phyloP scores from a whole-genome alignment of 2,888 invertebrate species.

The Thecophora atra region DNA sequence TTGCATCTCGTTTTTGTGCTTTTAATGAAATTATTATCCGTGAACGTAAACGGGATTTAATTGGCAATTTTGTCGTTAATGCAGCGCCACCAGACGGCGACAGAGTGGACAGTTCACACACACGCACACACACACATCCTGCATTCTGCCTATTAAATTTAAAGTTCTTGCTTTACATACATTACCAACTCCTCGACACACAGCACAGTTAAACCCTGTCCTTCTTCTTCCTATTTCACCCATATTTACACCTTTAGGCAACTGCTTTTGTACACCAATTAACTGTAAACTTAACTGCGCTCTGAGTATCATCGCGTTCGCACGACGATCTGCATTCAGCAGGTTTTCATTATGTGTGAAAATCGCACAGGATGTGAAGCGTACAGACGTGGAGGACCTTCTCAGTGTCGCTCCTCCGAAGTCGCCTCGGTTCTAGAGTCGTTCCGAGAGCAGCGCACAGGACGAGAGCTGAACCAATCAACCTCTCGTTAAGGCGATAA shows the following conservation, averaged over 20 bases:
- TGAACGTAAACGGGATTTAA: constrained; percentile 47
- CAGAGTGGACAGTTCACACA: not conserved
- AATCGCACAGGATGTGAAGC: not conserved
- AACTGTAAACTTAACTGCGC: not conserved
- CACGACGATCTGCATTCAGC: not conserved
- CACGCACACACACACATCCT: not conserved
- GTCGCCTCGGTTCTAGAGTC: too few species aligned
- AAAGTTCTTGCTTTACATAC: not conserved
- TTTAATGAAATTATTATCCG: constrained; percentile 48
- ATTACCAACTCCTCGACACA: not conserved
- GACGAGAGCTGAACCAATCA: constrained; percentile 4
- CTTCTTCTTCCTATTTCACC: not conserved
- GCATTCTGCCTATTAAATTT: not conserved
- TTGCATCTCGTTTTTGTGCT: constrained; percentile 36
- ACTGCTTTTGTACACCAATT: constrained; percentile 14
- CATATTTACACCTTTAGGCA: not conserved
- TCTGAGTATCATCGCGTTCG: not conserved
- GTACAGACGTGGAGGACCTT: not conserved
- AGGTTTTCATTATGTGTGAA: constrained; percentile 25
- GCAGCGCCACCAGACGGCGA: constrained; percentile 33
- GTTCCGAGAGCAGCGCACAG: not conserved
- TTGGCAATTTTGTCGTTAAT: constrained; percentile 47
- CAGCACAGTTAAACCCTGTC: not conserved
- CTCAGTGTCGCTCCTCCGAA: too few species aligned
- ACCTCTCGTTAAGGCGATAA: constrained; percentile 48